These are phyloP conservation scores for Glaucopsyche alexis DNA, from an alignment of 2,888 invertebrate species.

Conservation along the genomic window DNA sequence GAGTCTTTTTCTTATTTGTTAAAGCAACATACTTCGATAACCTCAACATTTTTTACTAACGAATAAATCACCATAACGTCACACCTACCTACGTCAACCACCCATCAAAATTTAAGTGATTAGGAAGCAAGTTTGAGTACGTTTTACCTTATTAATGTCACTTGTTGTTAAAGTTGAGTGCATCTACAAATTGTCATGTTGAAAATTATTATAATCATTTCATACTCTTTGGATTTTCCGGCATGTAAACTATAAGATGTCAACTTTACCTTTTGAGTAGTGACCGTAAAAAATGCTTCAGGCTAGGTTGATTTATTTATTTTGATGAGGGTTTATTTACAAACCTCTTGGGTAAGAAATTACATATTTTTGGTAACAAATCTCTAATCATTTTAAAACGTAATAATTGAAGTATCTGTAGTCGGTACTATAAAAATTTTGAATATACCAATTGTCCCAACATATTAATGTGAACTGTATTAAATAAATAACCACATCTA, in stretches of 20 bases:
- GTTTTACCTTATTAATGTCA: background rate
- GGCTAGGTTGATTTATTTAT: too few relatives aligned
- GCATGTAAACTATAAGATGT: background rate
- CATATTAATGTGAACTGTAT: too few relatives aligned
- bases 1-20: background rate
- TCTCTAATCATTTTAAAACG: too few relatives aligned
- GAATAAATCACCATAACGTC: background rate
- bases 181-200: background rate
- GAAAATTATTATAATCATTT: background rate
- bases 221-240: background rate
- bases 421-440: too few relatives aligned
- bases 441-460: too few relatives aligned
- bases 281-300: too few relatives aligned
- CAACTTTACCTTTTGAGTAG: too few relatives aligned
- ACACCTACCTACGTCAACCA: background rate
- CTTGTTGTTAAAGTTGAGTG: background rate
- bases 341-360: too few relatives aligned
- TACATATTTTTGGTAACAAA: too few relatives aligned
- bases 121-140: slow-evolving; percentile 1
- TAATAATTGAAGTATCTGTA: too few relatives aligned
- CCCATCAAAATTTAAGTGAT: background rate
- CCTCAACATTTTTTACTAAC: background rate
- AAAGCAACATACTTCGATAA: background rate
- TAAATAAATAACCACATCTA: too few relatives aligned
- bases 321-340: too few relatives aligned